These are phyloP conservation scores for Tetramorium alpestre DNA, from an alignment of 1,140 invertebrate genomes.

Conservation along the genomic window DNA sequence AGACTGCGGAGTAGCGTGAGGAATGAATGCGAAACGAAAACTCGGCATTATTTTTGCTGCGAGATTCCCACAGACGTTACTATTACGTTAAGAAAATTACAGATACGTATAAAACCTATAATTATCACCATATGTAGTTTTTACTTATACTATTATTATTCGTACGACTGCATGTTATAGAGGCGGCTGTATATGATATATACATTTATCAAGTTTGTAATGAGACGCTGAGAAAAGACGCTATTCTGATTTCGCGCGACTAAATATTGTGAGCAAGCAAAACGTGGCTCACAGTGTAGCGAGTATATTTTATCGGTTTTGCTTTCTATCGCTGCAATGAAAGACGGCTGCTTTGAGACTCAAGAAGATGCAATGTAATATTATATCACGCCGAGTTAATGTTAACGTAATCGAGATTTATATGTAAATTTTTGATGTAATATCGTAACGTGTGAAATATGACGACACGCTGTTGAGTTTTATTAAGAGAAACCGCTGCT, in stretches of 20 bases:
- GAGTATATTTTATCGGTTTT: conserved; percentile 19
- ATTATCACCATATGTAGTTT: conserved; percentile 42
- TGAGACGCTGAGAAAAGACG: conserved; percentile 7
- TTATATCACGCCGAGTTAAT: conserved; percentile 43
- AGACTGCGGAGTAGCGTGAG: conserved; percentile 24
- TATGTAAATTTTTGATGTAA: conserved; percentile 54
- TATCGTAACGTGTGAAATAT: conserved; percentile 39
- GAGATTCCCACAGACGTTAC: conserved; percentile 46
- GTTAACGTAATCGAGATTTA: conserved; percentile 45
- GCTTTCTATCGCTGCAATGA: conserved; percentile 18
- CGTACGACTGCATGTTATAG: conserved; percentile 44
- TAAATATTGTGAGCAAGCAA: conserved; percentile 8
- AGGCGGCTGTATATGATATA: conserved; percentile 43
- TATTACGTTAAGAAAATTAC: conserved; percentile 35
- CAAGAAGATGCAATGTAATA: conserved; percentile 31
- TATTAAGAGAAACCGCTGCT: conserved; percentile 43
- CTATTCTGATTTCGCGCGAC: conserved; percentile 38
- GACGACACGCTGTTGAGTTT: conserved; percentile 49
- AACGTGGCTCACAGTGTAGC: background rate
- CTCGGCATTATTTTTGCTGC: conserved; percentile 48
- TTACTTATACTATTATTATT: conserved; percentile 46
- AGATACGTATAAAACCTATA: conserved; percentile 13
- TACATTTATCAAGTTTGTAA: conserved; percentile 42
- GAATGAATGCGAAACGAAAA: background rate
- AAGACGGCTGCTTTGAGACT: background rate